A percentile compares a stretch with the other conserved stretches of the same genome.
These are phyloP conservation scores for Platyrinchus mystaceus DNA, from an alignment of 2,797 vertebrate genomes.

Conservation along the genomic window DNA sequence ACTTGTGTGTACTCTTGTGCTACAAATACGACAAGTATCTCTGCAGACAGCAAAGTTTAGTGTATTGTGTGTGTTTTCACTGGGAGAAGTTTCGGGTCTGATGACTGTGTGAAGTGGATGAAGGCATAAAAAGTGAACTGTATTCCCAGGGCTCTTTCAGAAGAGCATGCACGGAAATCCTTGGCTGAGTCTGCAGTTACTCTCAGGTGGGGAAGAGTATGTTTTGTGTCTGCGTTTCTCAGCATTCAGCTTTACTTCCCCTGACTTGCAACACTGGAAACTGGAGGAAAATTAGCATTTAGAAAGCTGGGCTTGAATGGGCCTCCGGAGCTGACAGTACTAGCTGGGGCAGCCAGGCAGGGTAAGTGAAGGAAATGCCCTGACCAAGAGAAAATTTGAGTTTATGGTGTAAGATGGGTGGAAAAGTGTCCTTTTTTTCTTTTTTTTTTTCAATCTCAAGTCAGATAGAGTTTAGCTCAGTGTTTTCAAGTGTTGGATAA, in stretches of 20 bases:
- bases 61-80: neutral
- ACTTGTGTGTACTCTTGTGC: neutral
- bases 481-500: neutral
- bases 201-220: neutral
- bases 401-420: neutral
- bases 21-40: neutral
- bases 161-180: neutral
- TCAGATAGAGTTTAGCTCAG: neutral
- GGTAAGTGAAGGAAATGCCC: neutral
- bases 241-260: neutral
- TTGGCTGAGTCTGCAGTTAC: neutral
- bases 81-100: neutral
- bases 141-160: neutral
- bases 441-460: neutral
- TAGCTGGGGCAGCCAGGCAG: neutral
- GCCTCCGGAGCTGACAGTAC: neutral
- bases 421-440: neutral
- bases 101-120: neutral
- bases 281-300: neutral
- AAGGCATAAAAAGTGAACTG: neutral
- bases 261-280: neutral
- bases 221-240: neutral
- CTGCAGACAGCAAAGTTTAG: neutral
- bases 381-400: neutral
- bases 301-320: neutral